phyloP scores from a whole-genome alignment of 2,888 invertebrate genomes.

The Busseola fusca region DNA sequence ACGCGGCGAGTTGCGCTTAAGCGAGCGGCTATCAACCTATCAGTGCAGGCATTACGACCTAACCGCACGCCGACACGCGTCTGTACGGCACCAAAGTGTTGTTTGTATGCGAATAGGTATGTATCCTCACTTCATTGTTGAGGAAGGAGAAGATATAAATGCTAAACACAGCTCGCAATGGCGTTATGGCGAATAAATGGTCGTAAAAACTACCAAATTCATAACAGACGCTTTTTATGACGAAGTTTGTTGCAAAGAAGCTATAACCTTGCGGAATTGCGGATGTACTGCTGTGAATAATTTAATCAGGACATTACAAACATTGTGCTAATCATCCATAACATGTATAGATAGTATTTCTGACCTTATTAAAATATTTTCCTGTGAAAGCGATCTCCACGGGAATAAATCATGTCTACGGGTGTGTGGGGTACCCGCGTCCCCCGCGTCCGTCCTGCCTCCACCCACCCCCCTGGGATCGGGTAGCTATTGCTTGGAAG shows the following conservation, averaged over 20 bases:
- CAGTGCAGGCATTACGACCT: slow-evolving; percentile 36
- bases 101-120: not conserved
- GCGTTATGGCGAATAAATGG: slow-evolving; percentile 31
- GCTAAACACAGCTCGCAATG: slow-evolving; percentile 23
- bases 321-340: slow-evolving; percentile 36
- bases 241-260: slow-evolving; percentile 30
- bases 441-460: slow-evolving; percentile 38
- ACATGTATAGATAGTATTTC: slow-evolving; percentile 42
- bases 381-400: slow-evolving; percentile 67
- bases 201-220: slow-evolving; percentile 42
- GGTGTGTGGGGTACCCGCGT: slow-evolving; percentile 57
- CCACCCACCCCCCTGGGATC: slow-evolving; percentile 63
- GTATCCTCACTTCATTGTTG: slow-evolving; percentile 17
- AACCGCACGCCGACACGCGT: slow-evolving; percentile 7
- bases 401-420: slow-evolving; percentile 76
- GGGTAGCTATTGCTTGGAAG: slow-evolving; percentile 68
- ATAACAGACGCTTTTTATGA: slow-evolving; percentile 40
- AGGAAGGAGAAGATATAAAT: slow-evolving; percentile 12
- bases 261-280: slow-evolving; percentile 31
- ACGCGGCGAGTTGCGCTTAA: slow-evolving; percentile 42
- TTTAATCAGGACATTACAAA: slow-evolving; percentile 29
- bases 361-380: slow-evolving; percentile 72
- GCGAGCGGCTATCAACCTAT: slow-evolving; percentile 50
- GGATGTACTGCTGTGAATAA: slow-evolving; percentile 36
- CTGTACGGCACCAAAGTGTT: not conserved